These are phyloP conservation scores for Drosophila sordidula DNA, from an alignment of 2,888 invertebrate species.

Conservation along the genomic window DNA sequence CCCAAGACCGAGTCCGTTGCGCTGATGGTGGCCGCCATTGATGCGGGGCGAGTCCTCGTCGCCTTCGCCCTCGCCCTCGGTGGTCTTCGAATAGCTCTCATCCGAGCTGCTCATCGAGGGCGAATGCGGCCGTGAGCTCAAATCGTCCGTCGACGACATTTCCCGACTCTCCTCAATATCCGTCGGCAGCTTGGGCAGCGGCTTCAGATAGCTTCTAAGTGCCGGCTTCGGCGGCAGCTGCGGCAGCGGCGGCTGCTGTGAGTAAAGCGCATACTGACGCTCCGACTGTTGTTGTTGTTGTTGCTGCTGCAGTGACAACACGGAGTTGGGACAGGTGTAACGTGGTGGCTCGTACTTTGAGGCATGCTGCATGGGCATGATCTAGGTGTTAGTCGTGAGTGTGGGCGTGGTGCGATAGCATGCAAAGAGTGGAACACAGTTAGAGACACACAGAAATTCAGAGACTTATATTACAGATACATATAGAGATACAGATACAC, in stretches of 20 bases:
- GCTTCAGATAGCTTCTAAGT: conserved; percentile 86
- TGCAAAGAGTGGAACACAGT: conserved; percentile 66
- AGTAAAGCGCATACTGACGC: conserved; percentile 80
- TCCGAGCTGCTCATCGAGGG: conserved; percentile 94
- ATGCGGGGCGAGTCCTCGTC: conserved; percentile 83
- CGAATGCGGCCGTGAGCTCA: conserved; percentile 92
- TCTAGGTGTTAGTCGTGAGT: conserved; percentile 68
- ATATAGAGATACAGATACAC: background rate
- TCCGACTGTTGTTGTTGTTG: conserved; percentile 62
- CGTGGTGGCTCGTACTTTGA: conserved; percentile 85
- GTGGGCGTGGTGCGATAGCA: conserved; percentile 50
- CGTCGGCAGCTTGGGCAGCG: conserved; percentile 87
- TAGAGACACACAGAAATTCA: conserved; percentile 60
- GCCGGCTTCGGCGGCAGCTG: conserved; percentile 85
- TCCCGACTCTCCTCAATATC: conserved; percentile 85
- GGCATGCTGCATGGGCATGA: conserved; percentile 84
- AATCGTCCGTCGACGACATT: conserved; percentile 92
- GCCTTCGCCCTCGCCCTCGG: conserved; percentile 89
- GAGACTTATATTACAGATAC: conserved; percentile 24
- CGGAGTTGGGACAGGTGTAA: conserved; percentile 84
- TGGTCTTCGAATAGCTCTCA: conserved; percentile 93
- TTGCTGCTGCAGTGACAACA: conserved; percentile 81
- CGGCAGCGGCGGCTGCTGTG: conserved; percentile 77
- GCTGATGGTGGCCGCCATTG: conserved; percentile 72
- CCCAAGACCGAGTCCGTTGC: conserved; percentile 34